Percentiles rank a stretch among this genome's conserved stretches.
These are phyloP conservation scores for Tetraneura akinire DNA, from an alignment of 1,140 invertebrate species.

Conservation along the genomic window DNA sequence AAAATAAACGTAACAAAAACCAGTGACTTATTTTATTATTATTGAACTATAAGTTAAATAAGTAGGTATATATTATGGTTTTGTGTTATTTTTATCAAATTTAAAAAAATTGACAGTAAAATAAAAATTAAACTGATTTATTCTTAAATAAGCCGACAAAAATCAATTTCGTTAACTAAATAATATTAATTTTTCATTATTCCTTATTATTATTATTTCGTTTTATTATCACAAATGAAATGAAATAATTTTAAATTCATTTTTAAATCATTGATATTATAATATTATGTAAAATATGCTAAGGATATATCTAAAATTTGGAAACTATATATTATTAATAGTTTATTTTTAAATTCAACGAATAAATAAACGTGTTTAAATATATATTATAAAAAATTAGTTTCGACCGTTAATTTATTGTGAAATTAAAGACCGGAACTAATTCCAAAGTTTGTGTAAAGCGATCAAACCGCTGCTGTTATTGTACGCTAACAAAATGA, in stretches of 20 bases:
- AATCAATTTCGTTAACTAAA: constrained; percentile 32
- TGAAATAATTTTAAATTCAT: too few species aligned
- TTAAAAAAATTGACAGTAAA: too few species aligned
- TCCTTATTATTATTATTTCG: neutral
- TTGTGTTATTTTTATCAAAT: constrained; percentile 12
- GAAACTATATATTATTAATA: neutral
- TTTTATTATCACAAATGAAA: too few species aligned
- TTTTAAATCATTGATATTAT: constrained; percentile 1
- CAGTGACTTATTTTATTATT: constrained; percentile 12
- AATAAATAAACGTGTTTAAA: neutral
- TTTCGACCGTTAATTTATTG: neutral
- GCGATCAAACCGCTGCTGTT: neutral
- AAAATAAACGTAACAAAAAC: too few species aligned
- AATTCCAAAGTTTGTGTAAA: constrained; percentile 16
- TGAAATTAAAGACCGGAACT: neutral
- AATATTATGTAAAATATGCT: neutral
- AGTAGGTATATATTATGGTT: neutral
- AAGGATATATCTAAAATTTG: constrained; percentile 4
- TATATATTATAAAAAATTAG: neutral
- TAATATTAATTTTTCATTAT: constrained; percentile 11
- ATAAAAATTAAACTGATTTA: too few species aligned
- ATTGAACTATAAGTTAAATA: constrained; percentile 2
- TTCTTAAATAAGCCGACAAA: too few species aligned
- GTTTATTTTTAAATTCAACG: neutral
- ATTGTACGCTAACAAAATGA: neutral